Evolutionary conservation across 2,797 vertebrate species (phyloP), one percentile per base, ranked within the genome.

Genomic region (Tinamus major): DNA sequence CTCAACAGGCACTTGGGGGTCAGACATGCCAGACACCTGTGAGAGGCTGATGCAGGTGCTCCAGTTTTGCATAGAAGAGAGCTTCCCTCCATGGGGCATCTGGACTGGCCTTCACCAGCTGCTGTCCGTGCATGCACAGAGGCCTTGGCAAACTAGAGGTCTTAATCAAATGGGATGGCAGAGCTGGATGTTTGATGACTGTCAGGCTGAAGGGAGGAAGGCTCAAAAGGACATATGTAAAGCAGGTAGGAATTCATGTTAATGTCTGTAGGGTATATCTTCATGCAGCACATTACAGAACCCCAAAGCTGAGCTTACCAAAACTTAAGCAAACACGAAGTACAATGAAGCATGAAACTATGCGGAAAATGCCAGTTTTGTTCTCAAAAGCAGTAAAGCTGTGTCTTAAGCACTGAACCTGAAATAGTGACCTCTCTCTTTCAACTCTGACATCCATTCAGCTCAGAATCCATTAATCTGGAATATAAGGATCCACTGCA

Each of bases 401-500:
- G 16, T 15, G 51, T 41, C 59, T 83, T 59, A 83, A 86, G 5
- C 61, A 79, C 24, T 37, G 12, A 68, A 33, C 10, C 27, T 68
- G 71, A 81, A 86, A 65, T 31, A 84, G 48, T 8, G 72, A 41
- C 33, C 19, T 41, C 24, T 44, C 5, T 65, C 33, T 80, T 33
- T 89, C 31, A 69, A 21, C 13, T 76, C n/a, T 81, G 80, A 7
- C 24, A 64, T 5, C 48, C 21, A 23, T 49, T 19, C 48, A 24
- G 11, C 24, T 79, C 55, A 9, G 1, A 8, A 84, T 7, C 27
- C 41, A 58, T 37, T 12, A 72, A n/a, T 89, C 44, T 55, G 19
- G 14, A 79, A 19, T 26, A 29, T 27, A n/a, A 12, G 2, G 1
- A 33, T 61, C 48, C 4, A 4, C 56, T 4, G 1, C 44, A 24